Percentiles rank a stretch among this genome's conserved stretches.
Evolutionary conservation across 30 jellyfish, hydroid and myxozoan species (phyloP).

Genomic region (Sanderia malayensis): DNA sequence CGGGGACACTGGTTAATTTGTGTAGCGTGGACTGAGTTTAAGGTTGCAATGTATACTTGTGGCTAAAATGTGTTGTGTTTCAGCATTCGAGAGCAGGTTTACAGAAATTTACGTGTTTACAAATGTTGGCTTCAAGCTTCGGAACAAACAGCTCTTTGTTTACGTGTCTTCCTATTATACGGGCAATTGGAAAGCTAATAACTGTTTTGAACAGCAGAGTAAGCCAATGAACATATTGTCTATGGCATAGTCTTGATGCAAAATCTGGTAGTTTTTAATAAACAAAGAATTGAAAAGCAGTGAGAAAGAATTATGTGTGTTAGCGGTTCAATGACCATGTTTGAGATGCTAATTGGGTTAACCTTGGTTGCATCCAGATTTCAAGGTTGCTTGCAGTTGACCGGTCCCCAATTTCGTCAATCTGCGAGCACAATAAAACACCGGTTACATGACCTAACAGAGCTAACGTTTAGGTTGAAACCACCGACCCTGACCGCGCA

Average conservation of each 20-base stretch:
- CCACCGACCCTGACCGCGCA: slow-evolving; percentile 76
- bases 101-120: too few relatives aligned
- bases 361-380: slow-evolving; percentile 32
- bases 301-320: slow-evolving; percentile 17
- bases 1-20: too few relatives aligned
- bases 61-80: too few relatives aligned
- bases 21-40: too few relatives aligned
- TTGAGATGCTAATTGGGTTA: slow-evolving; percentile 34
- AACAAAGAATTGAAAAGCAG: neutral
- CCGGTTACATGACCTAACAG: slow-evolving; percentile 42
- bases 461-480: slow-evolving; percentile 45
- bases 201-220: too few relatives aligned
- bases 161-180: too few relatives aligned
- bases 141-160: too few relatives aligned
- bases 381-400: slow-evolving; percentile 61
- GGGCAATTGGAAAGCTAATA: too few relatives aligned
- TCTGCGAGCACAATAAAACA: slow-evolving; percentile 29
- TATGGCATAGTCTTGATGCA: neutral
- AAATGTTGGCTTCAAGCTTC: too few relatives aligned
- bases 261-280: neutral
- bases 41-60: too few relatives aligned
- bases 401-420: slow-evolving; percentile 21
- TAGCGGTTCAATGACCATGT: slow-evolving; percentile 30
- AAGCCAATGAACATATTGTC: too few relatives aligned
- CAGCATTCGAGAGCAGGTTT: too few relatives aligned